Evolutionary conservation across 2,888 invertebrate species (phyloP).

Genomic region (Apeira syringaria): DNA sequence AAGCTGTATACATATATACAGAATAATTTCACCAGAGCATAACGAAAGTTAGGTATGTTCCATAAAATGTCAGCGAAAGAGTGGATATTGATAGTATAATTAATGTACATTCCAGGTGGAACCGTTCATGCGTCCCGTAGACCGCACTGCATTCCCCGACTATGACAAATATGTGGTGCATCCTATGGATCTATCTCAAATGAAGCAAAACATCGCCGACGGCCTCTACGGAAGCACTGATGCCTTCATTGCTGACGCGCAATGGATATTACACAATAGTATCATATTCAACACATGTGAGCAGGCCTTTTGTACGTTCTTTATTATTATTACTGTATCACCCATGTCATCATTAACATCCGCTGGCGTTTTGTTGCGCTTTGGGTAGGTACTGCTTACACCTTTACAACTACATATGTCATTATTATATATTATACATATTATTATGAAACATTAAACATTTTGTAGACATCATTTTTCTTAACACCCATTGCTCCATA

Average conservation of each 20-base stretch:
- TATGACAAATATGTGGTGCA: conserved; percentile 93
- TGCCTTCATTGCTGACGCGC: conserved; percentile 94
- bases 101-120: conserved; percentile 87
- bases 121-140: conserved; percentile 91
- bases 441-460: too few species aligned
- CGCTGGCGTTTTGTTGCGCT: conserved; percentile 7
- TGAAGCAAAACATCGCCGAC: conserved; percentile 90
- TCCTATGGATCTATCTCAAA: conserved; percentile 91
- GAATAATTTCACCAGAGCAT: too few species aligned
- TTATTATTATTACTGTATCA: conserved; percentile 34
- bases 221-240: conserved; percentile 93
- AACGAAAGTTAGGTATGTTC: too few species aligned
- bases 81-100: too few species aligned
- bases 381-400: conserved; percentile 7
- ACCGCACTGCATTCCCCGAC: conserved; percentile 87
- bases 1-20: too few species aligned
- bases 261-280: conserved; percentile 97
- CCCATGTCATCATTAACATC: conserved; percentile 14
- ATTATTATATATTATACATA: too few species aligned
- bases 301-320: conserved; percentile 52
- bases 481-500: too few species aligned
- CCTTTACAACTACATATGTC: background rate
- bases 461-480: too few species aligned
- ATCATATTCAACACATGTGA: conserved; percentile 95
- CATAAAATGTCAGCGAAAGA: too few species aligned